Base-by-base conservation (phyloP, 2,888 invertebrate species). In the Drosophila birchii region DNA sequence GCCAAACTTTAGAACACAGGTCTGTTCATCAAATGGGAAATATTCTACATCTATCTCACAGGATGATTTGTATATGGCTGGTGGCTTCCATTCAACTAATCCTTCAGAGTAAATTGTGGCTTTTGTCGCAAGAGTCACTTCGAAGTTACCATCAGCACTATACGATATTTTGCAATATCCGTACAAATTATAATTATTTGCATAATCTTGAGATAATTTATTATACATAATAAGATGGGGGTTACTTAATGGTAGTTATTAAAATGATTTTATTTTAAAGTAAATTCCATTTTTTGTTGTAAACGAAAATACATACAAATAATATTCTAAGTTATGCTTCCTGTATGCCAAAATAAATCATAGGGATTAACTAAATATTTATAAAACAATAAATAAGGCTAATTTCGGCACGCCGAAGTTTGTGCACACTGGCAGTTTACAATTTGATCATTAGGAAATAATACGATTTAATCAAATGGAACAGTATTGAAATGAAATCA, bases 11-110 rank as follows among this genome's bases (percentile, higher is more conserved):
- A 98, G 96, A 94, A 97, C 96, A 95, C 98, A 98, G 94, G 97
- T 97, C 95, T 98, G 98, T 94, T 97, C 96, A 95, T 98, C 98
- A 95, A 97, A 98, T 92, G 98, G 97, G 95, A 98, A 98, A 95
- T 97, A 97, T 95, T 97, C 97, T 94, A 97, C 97, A 95, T 97
- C 97, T 94, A 97, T 97, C 94, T 97, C 96, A 95, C 97, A 97
- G 93, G 97, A 97, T 93, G 98, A 98, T 94, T 98, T 98, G 96
- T 98, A 98, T 93, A 98, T 98, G 93, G 98, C 98, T 90, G 98
- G 98, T 90, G 98, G 98, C 94, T 98, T 97, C 98, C 98, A 98
- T 93, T 97, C 96, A 93, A 98, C 97, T 94, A 96, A 95, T 93
- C 98, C 98, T 93, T 95, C 96, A 95, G 95, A 95, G 96, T 96